A percentile compares a stretch with the other conserved stretches of the same genome.
Evolutionary conservation across 2,113 vertebrate species (phyloP).

Genomic region (Illadopsis cleaveri): DNA sequence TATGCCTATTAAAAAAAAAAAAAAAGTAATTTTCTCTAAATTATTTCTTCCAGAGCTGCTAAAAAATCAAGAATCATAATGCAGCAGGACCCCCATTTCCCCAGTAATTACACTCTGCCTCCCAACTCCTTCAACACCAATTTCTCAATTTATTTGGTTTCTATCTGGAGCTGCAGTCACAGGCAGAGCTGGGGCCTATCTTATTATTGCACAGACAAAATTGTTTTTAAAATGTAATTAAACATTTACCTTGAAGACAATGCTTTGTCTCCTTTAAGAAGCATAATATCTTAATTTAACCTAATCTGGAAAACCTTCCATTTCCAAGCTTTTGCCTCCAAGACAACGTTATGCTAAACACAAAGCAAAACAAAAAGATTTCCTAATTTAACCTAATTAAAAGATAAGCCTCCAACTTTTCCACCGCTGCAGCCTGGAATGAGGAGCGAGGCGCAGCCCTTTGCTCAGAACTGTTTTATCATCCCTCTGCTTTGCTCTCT

Average conservation of each 20-base stretch:
- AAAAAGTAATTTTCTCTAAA: conserved; percentile 41
- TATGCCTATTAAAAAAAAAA: background rate
- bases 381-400: conserved; percentile 53
- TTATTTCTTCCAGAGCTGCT: conserved; percentile 34
- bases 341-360: background rate
- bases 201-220: background rate
- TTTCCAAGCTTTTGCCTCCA: conserved; percentile 24
- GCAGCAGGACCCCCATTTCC: background rate
- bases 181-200: background rate
- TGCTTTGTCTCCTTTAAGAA: conserved; percentile 34
- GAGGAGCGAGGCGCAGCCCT: background rate
- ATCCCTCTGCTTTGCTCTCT: background rate
- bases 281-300: conserved; percentile 33
- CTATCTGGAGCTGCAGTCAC: background rate
- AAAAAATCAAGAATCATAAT: conserved; percentile 9
- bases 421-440: background rate
- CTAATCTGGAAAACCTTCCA: conserved; percentile 7
- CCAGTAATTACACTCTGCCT: conserved; percentile 26
- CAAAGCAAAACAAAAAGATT: conserved; percentile 10
- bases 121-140: conserved; percentile 4
- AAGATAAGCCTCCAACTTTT: conserved; percentile 40
- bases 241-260: conserved; percentile 42
- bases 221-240: conserved; percentile 45
- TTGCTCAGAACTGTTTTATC: background rate
- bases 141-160: conserved; percentile 11